Evolutionary conservation across 2,888 invertebrate species (phyloP).

Genomic region (Leucoptera coffeella): DNA sequence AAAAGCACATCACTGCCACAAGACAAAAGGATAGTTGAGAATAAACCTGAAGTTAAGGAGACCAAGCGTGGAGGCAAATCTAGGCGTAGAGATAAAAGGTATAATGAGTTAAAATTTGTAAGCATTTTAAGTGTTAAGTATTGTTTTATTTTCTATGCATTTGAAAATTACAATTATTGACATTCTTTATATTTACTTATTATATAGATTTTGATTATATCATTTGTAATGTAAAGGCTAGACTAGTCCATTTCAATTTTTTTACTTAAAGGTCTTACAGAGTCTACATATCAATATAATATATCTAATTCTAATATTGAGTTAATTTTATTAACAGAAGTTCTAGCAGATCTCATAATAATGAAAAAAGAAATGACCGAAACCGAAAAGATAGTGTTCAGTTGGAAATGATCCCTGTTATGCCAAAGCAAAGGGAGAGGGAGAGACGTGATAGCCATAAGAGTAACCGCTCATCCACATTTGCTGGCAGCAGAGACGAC

Average conservation of each 20-base stretch:
- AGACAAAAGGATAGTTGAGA: slow-evolving; percentile 16
- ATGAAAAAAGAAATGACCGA: slow-evolving; percentile 29
- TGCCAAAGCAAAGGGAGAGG: slow-evolving; percentile 19
- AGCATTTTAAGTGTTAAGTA: too few species aligned
- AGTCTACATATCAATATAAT: too few species aligned
- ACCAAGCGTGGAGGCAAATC: slow-evolving; percentile 27
- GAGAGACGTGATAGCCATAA: slow-evolving; percentile 35
- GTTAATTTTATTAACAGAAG: slow-evolving; percentile 16
- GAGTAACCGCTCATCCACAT: slow-evolving; percentile 38
- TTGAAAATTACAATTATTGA: too few species aligned
- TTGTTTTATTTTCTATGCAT: too few species aligned
- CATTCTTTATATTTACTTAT: too few species aligned
- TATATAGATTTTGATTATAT: too few species aligned
- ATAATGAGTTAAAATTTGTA: neutral
- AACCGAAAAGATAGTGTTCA: slow-evolving; percentile 23
- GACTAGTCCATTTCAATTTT: too few species aligned
- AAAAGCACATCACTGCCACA: slow-evolving; percentile 16
- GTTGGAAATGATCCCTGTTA: neutral
- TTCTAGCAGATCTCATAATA: slow-evolving; percentile 35
- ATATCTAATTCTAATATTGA: neutral
- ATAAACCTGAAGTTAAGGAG: slow-evolving; percentile 16
- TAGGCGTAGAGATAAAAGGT: slow-evolving; percentile 36
- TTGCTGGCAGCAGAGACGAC: slow-evolving; percentile 41
- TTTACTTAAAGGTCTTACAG: too few species aligned
- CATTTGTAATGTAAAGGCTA: too few species aligned